Evolutionary conservation across 2,888 invertebrate genomes (phyloP).

Genomic region (Gari tellinella): DNA sequence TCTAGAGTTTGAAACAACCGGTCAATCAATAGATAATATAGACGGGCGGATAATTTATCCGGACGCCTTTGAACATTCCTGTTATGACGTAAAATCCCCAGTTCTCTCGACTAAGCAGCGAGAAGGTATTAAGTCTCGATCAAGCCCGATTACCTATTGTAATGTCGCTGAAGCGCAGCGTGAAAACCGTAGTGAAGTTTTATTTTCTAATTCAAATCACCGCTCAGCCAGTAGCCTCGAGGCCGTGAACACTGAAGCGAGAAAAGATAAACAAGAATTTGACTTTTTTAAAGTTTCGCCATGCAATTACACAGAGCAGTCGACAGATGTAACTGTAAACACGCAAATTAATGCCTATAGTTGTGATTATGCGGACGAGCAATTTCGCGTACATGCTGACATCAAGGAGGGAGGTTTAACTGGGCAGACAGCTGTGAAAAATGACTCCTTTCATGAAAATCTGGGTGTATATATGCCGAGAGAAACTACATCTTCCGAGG

Average conservation of each 20-base stretch:
- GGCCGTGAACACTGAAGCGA: conserved; percentile 40
- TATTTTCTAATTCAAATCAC: conserved; percentile 41
- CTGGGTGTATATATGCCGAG: conserved; percentile 38
- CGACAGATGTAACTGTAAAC: not conserved
- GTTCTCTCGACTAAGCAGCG: conserved; percentile 15
- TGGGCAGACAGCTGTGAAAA: conserved; percentile 34
- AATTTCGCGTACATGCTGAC: too few species aligned
- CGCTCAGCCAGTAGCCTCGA: conserved; percentile 10
- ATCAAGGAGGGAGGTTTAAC: not conserved
- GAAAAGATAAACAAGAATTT: conserved; percentile 36
- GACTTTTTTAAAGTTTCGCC: conserved; percentile 11
- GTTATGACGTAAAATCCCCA: conserved; percentile 40
- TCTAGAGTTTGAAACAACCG: too few species aligned
- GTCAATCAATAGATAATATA: too few species aligned
- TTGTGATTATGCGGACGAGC: too few species aligned
- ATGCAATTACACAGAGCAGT: not conserved
- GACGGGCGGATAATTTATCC: too few species aligned
- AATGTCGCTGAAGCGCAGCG: conserved; percentile 37
- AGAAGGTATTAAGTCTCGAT: conserved; percentile 16
- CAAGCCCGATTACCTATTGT: conserved; percentile 36
- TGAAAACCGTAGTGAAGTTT: conserved; percentile 25
- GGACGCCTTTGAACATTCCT: conserved; percentile 23
- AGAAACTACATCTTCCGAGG: conserved; percentile 22
- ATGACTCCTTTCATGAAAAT: conserved; percentile 35
- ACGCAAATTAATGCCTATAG: too few species aligned